A percentile compares a stretch with the other conserved stretches of the same genome.
phyloP scores from a whole-genome alignment of 2,113 vertebrate species.

The Crotalus tigris region DNA sequence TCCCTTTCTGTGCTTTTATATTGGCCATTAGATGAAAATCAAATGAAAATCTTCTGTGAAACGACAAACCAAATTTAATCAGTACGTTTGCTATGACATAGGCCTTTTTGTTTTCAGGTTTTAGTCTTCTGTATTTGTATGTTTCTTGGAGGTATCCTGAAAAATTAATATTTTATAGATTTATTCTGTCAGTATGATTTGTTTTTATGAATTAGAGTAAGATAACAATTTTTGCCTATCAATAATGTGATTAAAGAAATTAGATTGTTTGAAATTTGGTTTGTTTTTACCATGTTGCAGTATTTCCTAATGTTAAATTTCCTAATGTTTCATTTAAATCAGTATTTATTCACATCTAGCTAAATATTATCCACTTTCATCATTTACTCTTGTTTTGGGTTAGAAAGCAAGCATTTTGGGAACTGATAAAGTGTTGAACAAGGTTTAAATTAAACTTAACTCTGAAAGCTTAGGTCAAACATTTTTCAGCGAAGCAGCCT shows the following conservation, averaged over 20 bases:
- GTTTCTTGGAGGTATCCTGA: neutral
- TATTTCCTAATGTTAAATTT: neutral
- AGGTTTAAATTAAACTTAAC: neutral
- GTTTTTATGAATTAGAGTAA: neutral
- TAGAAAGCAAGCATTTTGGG: neutral
- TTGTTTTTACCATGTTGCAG: neutral
- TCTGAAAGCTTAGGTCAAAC: neutral
- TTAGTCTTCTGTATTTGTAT: neutral
- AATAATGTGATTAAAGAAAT: neutral
- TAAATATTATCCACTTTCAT: neutral
- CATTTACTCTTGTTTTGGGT: neutral
- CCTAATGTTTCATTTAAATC: neutral
- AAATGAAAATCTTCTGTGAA: slow-evolving; percentile 43
- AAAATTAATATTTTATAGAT: neutral
- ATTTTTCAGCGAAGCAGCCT: neutral
- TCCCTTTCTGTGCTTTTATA: slow-evolving; percentile 49
- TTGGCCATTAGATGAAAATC: slow-evolving; percentile 26
- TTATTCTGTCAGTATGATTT: neutral
- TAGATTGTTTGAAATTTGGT: neutral
- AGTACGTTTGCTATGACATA: slow-evolving; percentile 29
- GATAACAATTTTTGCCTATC: neutral
- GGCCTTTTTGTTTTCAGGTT: neutral
- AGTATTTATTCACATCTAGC: neutral
- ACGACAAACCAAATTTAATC: slow-evolving; percentile 47
- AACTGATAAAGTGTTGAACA: neutral